Evolutionary conservation across 2,888 invertebrate genomes (phyloP).

Genomic region (Pogonocherus hispidulus): DNA sequence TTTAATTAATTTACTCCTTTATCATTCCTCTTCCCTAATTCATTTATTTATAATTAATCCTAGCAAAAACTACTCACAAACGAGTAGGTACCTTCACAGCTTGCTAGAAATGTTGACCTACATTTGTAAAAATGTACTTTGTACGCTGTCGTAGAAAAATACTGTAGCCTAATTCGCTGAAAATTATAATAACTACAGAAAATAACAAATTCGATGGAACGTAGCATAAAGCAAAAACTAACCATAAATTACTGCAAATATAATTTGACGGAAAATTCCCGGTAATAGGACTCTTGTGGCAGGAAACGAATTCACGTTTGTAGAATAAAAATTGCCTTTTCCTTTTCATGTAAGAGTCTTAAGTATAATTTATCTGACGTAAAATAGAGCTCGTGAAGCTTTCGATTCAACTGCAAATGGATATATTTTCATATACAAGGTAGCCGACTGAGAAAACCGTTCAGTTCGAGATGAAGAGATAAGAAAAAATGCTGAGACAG

Average conservation of each 20-base stretch:
- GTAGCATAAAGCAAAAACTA: conserved; percentile 8
- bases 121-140: no score
- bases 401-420: conserved; percentile 3
- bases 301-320: conserved; percentile 22
- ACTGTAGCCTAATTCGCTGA: no score
- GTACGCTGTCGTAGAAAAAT: no score
- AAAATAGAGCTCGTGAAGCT: conserved; percentile 12
- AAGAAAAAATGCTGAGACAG: no score
- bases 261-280: conserved; percentile 13
- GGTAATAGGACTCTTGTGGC: conserved; percentile 12
- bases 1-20: no score
- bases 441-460: no score
- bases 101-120: no score
- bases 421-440: conserved; percentile 15
- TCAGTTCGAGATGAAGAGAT: no score
- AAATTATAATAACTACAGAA: background rate
- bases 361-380: conserved; percentile 24
- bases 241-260: conserved; percentile 12
- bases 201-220: background rate
- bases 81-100: no score
- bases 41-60: no score
- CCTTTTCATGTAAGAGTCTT: conserved; percentile 17
- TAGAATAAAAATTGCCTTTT: conserved; percentile 19
- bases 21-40: no score
- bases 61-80: no score